Conservation (phyloP, 2,113 vertebrate species). For the Benthochromis sp. region DNA sequence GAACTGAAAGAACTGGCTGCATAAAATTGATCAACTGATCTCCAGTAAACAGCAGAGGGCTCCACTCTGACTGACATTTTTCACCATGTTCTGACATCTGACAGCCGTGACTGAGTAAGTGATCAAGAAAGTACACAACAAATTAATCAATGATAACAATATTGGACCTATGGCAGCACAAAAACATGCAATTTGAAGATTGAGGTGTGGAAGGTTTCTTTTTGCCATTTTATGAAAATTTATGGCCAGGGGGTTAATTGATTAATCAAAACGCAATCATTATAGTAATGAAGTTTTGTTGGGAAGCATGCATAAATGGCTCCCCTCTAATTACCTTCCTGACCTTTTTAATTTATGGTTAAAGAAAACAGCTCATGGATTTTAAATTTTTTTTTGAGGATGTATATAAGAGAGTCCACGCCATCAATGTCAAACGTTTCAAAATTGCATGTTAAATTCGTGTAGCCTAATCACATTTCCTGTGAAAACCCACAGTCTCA, state of each 20-base stretch:
- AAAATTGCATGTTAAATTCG: neutral
- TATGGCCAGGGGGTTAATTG: neutral
- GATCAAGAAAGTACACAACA: neutral
- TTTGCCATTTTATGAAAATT: neutral
- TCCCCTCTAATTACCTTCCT: neutral
- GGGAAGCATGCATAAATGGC: neutral
- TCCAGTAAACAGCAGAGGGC: neutral
- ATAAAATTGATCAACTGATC: neutral
- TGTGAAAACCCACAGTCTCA: neutral
- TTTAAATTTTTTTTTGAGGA: neutral
- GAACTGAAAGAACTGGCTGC: neutral
- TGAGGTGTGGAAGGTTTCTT: neutral
- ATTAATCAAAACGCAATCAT: neutral
- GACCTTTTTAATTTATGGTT: neutral
- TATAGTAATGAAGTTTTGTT: neutral
- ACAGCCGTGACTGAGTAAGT: neutral
- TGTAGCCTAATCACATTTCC: neutral
- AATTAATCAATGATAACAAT: neutral
- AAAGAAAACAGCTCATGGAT: neutral
- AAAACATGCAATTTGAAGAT: neutral
- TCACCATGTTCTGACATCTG: neutral
- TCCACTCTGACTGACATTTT: neutral
- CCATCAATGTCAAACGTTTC: neutral
- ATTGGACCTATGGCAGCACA: neutral
- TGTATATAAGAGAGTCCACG: neutral